Evolutionary conservation across 1,140 invertebrate species (phyloP), one percentile per base, ranked within the genome.

Genomic region (Scaptomyza graminum): DNA sequence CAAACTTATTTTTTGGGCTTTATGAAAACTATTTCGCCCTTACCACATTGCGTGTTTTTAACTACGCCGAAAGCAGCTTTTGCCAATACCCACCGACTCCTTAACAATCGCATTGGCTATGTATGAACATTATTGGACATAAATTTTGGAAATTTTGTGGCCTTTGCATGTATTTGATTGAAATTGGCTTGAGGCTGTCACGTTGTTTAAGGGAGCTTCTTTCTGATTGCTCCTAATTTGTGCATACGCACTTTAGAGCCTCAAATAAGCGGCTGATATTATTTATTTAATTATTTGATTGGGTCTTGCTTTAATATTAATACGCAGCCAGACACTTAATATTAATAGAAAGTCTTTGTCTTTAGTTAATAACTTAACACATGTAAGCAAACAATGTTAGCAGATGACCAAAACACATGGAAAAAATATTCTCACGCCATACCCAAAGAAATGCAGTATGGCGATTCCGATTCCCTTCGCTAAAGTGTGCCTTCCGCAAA

Each of bases 101-200:
- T 73, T 59, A 50, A 54, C 57, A 51, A 22, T 50, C 41, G 59
- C n/a, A 56, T 52, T 59, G 59, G 46, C 79, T 67, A 34, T 13
- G 18, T 3, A 22, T n/a, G n/a, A n/a, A 22, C 63, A 76, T 62
- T 51, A 84, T 73, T 74, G 63, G 69, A 69, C 74, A 84, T 78
- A 74, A 28, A 68, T 74, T 55, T 76, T 55, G 47, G 61, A 51
- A 72, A 82, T 60, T 75, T 61, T 43, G 60, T 28, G 51, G 18
- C 12, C 18, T 62, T 79, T 49, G 79, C 71, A 90, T 75, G 77
- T 81, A 73, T 68, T 74, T 85, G 67, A 74, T 88, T 47, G 25
- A 64, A 28, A 52, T 70, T 79, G 1, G 71, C 80, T 81, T 69
- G 85, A 39, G 85, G 84, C 77, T 80, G 65, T 89, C 84, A 90